Base-by-base conservation (phyloP, 2,888 invertebrate species). In the Melanotus villosus region DNA sequence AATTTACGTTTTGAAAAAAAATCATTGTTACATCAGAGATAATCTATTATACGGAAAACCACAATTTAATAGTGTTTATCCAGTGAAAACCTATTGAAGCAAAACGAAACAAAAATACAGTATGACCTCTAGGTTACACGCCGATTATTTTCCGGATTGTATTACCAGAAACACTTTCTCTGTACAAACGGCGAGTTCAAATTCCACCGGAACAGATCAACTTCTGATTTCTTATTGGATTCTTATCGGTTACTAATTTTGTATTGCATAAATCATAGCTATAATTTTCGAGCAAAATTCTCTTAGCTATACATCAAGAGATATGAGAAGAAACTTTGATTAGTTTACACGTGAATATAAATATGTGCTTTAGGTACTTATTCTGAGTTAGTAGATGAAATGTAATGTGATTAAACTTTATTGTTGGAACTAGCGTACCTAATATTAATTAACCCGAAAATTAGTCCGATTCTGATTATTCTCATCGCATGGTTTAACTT, bases 101-200 rank as follows among this genome's bases (percentile, higher is more conserved):
- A 19, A 18, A 52, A 47, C 21, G n/a, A 47, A 1, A 32, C 18
- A 32, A 52, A 52, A 52, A 52, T 18, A 12, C 21, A 0, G 30
- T 14, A 30, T 56, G 56, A 56, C 56, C 56, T 23, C 38, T 56
- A 12, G 36, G 38, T 56, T 56, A 38, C 12, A 38, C 12, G 19
- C n/a, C 12, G 38, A 38, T 56, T 56, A 38, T 38, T 19, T 56
- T 56, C 56, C 56, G 21, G 34, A 56, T 56, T 23, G 56, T 16
- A 12, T 56, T 56, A 56, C 36, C n/a, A 56, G 56, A 56, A 36
- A 21, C 23, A 36, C 38, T 56, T 38, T 56, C 56, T 56, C 36
- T 56, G 10, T 14, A n/a, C 18, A 54, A 10, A 18, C 18, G 2
- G 12, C 36, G 38, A 21, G 56, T 56, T 56, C 12, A 38, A 56